Conservation (phyloP, 2,113 vertebrate species). For the Aramus guarauna region DNA sequence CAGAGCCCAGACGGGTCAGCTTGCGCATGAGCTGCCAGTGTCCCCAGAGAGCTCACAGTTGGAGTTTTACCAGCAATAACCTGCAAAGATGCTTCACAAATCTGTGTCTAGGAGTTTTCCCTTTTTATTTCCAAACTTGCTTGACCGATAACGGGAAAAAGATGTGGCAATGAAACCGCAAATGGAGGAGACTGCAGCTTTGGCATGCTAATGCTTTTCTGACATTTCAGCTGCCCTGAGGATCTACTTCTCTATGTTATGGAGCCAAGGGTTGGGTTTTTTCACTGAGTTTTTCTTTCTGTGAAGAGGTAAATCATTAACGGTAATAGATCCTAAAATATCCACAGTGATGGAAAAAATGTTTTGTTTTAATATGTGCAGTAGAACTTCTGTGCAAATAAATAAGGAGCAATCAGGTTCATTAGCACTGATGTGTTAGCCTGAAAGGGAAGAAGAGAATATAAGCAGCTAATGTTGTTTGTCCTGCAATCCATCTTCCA, state of each 20-base stretch:
- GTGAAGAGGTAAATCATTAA: not conserved
- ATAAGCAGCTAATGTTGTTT: conserved; percentile 43
- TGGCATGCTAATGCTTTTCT: not conserved
- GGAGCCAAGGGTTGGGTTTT: not conserved
- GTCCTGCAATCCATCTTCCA: conserved; percentile 48
- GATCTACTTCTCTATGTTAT: not conserved
- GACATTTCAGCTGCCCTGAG: not conserved
- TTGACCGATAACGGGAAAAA: conserved; percentile 1
- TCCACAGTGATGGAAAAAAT: not conserved
- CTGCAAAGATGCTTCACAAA: not conserved
- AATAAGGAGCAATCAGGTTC: not conserved
- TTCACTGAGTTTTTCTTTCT: not conserved
- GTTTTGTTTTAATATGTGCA: not conserved
- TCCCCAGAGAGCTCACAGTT: not conserved
- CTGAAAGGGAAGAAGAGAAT: conserved; percentile 21
- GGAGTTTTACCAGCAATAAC: not conserved
- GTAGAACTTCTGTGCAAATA: not conserved
- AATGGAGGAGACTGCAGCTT: not conserved
- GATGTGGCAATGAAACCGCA: not conserved
- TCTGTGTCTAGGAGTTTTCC: not conserved
- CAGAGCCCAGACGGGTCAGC: not conserved
- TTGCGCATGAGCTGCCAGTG: not conserved
- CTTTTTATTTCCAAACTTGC: conserved; percentile 15
- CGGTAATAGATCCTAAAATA: not conserved
- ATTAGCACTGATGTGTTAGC: conserved; percentile 33